Conservation (phyloP, 2,888 invertebrate species). For the Antheraea assamensis region DNA sequence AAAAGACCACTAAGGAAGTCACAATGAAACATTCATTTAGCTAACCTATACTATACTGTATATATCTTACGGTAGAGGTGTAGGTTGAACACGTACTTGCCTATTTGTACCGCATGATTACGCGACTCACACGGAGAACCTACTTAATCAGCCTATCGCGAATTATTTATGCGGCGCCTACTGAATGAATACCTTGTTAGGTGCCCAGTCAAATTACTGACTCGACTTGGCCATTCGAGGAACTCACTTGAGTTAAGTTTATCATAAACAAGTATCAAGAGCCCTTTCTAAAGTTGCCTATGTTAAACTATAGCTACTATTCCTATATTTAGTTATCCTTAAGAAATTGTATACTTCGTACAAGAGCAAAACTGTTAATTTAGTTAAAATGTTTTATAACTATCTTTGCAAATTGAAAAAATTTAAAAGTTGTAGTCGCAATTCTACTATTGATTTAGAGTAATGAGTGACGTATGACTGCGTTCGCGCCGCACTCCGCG, state of each 20-base stretch:
- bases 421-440: slow-evolving; percentile 41
- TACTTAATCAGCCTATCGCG: slow-evolving; percentile 48
- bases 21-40: neutral
- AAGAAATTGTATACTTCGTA: neutral
- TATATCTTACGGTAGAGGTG: slow-evolving; percentile 52
- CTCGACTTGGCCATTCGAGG: slow-evolving; percentile 43
- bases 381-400: neutral
- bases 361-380: neutral
- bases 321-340: too few species aligned
- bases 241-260: slow-evolving; percentile 30
- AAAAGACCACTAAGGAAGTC: neutral
- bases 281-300: slow-evolving; percentile 40
- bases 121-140: slow-evolving; percentile 44
- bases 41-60: neutral
- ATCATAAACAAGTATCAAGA: slow-evolving; percentile 34
- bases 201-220: slow-evolving; percentile 47
- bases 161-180: slow-evolving; percentile 63
- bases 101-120: slow-evolving; percentile 58
- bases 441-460: slow-evolving; percentile 67
- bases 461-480: slow-evolving; percentile 67
- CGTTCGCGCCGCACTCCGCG: slow-evolving; percentile 58
- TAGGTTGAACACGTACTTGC: slow-evolving; percentile 46
- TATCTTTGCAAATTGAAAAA: slow-evolving; percentile 23
- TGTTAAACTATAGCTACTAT: neutral
- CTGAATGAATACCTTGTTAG: slow-evolving; percentile 50